A percentile compares a stretch with the other conserved stretches of the same genome.
Conservation (phyloP, 53 echinoderm and acorn worm genomes). For the Echinometra lucunter region DNA sequence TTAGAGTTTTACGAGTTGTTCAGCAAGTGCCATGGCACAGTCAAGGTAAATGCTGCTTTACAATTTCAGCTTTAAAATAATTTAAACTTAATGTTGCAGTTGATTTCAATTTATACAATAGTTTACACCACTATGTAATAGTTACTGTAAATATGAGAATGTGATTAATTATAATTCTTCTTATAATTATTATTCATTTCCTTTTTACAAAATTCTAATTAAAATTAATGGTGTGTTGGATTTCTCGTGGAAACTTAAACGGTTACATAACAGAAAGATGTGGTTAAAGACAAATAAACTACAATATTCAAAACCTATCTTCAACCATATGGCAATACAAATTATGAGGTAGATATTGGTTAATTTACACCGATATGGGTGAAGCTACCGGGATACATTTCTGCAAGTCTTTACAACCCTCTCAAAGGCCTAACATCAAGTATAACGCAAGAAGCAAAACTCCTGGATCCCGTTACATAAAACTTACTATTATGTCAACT, state of each 20-base stretch:
- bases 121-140: not conserved
- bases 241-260: not conserved
- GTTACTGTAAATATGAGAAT: not conserved
- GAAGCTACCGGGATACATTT: not conserved
- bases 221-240: not conserved
- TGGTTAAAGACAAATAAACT: not conserved
- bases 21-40: not conserved
- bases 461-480: not conserved
- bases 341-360: conserved; percentile 20
- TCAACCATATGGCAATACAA: not conserved
- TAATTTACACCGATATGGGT: not conserved
- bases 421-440: not conserved
- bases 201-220: not conserved
- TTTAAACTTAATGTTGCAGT: not conserved
- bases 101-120: not conserved
- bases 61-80: not conserved
- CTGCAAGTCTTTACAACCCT: not conserved
- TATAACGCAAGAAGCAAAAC: not conserved
- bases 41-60: not conserved
- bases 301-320: not conserved
- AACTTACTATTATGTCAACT: too few species aligned
- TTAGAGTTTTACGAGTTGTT: not conserved
- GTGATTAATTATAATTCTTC: too few species aligned
- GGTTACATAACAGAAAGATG: not conserved
- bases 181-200: too few species aligned